phyloP scores from a whole-genome alignment of 2,113 vertebrate genomes.

The Gymnobelideus leadbeateri region DNA sequence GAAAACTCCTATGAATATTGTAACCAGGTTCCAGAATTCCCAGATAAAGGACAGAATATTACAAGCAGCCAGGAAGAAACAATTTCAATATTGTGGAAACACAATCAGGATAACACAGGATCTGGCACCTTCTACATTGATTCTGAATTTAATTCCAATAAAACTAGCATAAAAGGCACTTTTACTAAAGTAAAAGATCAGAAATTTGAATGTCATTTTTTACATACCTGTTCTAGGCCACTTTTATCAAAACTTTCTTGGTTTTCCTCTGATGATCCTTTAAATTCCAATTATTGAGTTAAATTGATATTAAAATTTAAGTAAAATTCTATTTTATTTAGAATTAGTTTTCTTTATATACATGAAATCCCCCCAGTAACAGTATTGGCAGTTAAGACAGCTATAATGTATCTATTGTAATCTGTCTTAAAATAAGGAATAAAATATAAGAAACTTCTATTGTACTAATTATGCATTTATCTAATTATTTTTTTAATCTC shows the following conservation, averaged over 20 bases:
- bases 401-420: not conserved
- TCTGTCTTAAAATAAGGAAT: slow-evolving; percentile 11
- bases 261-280: slow-evolving; percentile 54
- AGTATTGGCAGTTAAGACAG: slow-evolving; percentile 31
- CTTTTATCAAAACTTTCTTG: slow-evolving; percentile 60
- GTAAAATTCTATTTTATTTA: slow-evolving; percentile 19
- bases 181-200: not conserved
- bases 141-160: no score
- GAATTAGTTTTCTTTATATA: not conserved
- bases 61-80: no score
- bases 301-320: slow-evolving; percentile 54
- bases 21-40: no score
- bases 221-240: slow-evolving; percentile 64
- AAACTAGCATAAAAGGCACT: slow-evolving; percentile 10
- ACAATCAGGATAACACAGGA: no score
- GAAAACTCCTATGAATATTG: no score
- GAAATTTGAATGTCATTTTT: slow-evolving; percentile 39
- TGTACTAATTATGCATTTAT: slow-evolving; percentile 36
- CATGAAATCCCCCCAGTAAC: not conserved
- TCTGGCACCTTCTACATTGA: no score
- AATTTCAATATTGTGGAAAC: no score
- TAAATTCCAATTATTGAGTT: slow-evolving; percentile 53
- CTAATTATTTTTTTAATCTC: not conserved
- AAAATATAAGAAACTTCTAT: not conserved
- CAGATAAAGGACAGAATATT: no score